A percentile compares a stretch with the other conserved stretches of the same genome.
Evolutionary conservation across 1,140 invertebrate genomes (phyloP).

Genomic region (Gryllus bimaculatus): DNA sequence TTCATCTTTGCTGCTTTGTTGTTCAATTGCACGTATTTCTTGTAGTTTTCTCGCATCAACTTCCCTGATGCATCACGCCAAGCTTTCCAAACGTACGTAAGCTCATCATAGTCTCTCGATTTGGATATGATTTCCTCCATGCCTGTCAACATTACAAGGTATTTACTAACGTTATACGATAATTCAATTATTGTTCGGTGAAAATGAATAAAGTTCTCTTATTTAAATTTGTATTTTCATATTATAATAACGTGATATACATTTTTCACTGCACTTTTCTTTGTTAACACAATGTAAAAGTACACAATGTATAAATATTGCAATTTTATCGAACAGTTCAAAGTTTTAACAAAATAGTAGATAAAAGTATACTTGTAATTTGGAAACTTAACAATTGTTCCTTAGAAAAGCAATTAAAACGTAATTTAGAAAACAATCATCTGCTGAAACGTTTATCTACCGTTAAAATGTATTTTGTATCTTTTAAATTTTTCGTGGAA

Average conservation of each 20-base stretch:
- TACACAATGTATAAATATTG: neutral
- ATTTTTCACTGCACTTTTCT: neutral
- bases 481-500: too few species aligned
- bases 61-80: conserved; percentile 49
- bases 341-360: too few species aligned
- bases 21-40: conserved; percentile 46
- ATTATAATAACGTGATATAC: neutral
- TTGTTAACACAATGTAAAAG: neutral
- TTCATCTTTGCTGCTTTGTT: conserved; percentile 49
- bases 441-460: too few species aligned
- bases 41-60: conserved; percentile 47
- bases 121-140: conserved; percentile 32
- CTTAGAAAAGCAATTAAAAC: too few species aligned
- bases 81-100: conserved; percentile 49
- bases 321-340: too few species aligned
- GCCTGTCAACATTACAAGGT: conserved; percentile 17
- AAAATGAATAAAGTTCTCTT: too few species aligned
- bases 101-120: conserved; percentile 38
- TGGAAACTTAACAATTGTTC: too few species aligned
- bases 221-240: neutral
- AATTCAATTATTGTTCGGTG: neutral
- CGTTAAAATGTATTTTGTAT: too few species aligned
- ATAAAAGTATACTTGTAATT: too few species aligned
- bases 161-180: neutral
- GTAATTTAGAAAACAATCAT: too few species aligned